Evolutionary conservation across 2,888 invertebrate genomes (phyloP), one percentile per base, ranked within the genome.

Genomic region (Smittia sp.): DNA sequence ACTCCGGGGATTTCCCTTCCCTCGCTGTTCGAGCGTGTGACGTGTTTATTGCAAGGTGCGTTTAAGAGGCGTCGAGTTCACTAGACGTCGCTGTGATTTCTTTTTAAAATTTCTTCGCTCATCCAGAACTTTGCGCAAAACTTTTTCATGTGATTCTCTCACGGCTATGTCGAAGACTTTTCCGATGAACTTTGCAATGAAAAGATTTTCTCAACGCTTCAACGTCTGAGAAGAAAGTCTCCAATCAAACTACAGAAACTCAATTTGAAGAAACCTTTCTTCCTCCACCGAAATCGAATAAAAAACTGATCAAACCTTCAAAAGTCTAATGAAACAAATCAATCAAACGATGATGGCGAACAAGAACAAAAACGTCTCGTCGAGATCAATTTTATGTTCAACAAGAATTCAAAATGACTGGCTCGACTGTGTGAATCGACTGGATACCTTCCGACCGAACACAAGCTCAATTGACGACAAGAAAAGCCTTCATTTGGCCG

Each of bases 361-460:
- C 22, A 58, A 46, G 46, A 32, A 46, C 46, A 46, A 46, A 58
- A 58, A 58, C 58, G 11, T 58, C 18, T 58, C 22, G 18, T n/a
- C 22, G 20, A 58, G 58, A 58, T 58, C 58, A 58, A 58, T 22
- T 58, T 18, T 58, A 22, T 58, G 58, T 63, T 63, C 13, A 20
- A 63, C 15, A 27, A 27, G 63, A 63, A 63, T 27, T 27, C 63
- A 63, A 63, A 63, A 63, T 63, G 63, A 63, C 58, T 63, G 63
- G 15, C 63, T 24, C 63, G 27, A 2, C 9, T 63, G 25, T 63
- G 27, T 63, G 63, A 24, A 24, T 22, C 27, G 27, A 63, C 27
- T 24, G 63, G 63, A 63, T 63, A 11, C 63, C 63, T 63, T 63
- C 7, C 15, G 11, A n/a, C n/a, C 63, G n/a, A 63, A 63, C 63